Evolutionary conservation across 2,797 vertebrate species (phyloP), one percentile per base, ranked within the genome.

Genomic region (Enteromius thamalakanensis): DNA sequence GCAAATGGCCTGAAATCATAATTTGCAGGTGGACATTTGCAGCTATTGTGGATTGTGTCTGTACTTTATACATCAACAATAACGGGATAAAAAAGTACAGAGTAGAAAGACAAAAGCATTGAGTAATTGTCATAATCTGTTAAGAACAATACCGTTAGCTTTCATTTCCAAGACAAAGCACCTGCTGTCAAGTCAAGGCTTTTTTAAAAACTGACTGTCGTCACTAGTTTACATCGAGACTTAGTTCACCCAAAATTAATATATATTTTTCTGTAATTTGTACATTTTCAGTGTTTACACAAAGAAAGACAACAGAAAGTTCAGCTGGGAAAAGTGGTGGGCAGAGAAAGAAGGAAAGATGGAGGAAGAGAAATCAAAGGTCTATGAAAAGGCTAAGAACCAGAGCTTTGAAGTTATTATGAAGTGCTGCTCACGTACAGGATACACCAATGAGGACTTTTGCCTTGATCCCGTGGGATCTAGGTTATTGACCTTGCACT

Each of bases 401-500:
- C 51, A 26, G 29, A 60, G 64, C 65, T 83, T 47, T 29, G 40
- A 70, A 45, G 51, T 62, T 65, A 47, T 81, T 71, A 65, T 40
- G 82, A 81, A 78, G 53, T 70, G 75, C 81, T 62, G 51, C 74
- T 83, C 75, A 83, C 40, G 9, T 78, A 70, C 72, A 71, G 62
- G 74, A 60, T 55, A 76, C 79, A 80, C 58, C 72, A 76, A 62
- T 65, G 65, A 71, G 47, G 81, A 58, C 19, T 83, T 83, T 45
- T 3, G 19, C 40, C 40, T 76, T 83, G 81, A 79, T 86, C 72
- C 74, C 55, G 21, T 55, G 79, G 81, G 82, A 85, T 74, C 75
- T 58, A 15, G 60, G 32, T 83, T 72, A 81, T 62, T 81, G 81
- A 72, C 49, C 62, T 68, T 60, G 37, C 47, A 49, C 78, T 34